Conservation (phyloP, 2,113 vertebrate genomes). For the Sinocyclocheilus anophthalmus region DNA sequence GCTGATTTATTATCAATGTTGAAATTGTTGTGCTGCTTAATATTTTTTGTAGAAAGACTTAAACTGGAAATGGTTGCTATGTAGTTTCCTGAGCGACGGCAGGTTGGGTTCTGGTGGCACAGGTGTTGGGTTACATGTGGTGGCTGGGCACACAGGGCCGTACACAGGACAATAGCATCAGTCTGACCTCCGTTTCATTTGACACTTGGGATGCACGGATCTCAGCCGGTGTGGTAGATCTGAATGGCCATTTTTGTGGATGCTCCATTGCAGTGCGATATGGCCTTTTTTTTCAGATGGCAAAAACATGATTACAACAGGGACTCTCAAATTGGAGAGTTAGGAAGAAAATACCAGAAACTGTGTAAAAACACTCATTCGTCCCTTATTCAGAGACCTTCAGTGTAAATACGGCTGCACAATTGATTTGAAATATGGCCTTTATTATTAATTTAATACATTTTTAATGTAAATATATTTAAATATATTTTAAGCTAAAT, state of each 20-base stretch:
- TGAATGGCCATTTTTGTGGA: constrained; percentile 15
- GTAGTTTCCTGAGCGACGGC: constrained; percentile 28
- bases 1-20: too few relatives aligned
- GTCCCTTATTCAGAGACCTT: too few relatives aligned
- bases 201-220: constrained; percentile 32
- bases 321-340: too few relatives aligned
- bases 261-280: neutral
- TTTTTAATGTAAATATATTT: too few relatives aligned
- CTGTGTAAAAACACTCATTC: too few relatives aligned
- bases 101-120: neutral
- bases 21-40: too few relatives aligned
- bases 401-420: too few relatives aligned
- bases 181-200: constrained; percentile 20
- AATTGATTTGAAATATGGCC: too few relatives aligned
- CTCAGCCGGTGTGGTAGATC: neutral
- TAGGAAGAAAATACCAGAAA: too few relatives aligned
- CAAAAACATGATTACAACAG: neutral
- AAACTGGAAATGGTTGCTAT: neutral
- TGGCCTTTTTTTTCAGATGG: neutral
- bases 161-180: constrained; percentile 29
- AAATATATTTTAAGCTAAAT: neutral
- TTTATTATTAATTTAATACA: too few relatives aligned
- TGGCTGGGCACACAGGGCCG: constrained; percentile 16
- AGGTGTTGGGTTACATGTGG: constrained; percentile 28
- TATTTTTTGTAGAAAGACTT: neutral